Evolutionary conservation across 92 coral and sea anemone species (phyloP).

Genomic region (Epizoanthus stellaris): DNA sequence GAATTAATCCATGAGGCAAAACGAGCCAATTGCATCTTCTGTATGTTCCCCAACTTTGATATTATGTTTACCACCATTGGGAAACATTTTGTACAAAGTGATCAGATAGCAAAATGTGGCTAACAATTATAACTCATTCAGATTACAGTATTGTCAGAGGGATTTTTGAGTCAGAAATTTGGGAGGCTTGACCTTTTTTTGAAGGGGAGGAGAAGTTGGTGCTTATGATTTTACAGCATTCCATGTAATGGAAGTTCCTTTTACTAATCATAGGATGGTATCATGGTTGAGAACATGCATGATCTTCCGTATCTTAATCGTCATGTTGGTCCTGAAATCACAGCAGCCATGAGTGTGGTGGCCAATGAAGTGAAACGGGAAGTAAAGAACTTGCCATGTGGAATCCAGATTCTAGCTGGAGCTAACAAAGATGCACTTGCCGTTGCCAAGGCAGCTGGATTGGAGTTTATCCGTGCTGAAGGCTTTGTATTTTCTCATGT

Average conservation of each 20-base stretch:
- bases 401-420: constrained; percentile 82
- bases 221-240: no score
- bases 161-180: no score
- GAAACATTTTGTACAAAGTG: not conserved
- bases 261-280: constrained; percentile 80
- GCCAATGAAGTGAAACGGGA: constrained; percentile 80
- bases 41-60: no score
- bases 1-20: no score
- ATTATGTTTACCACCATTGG: no score
- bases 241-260: no score
- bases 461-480: constrained; percentile 93
- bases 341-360: constrained; percentile 93
- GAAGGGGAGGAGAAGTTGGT: no score
- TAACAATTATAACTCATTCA: not conserved
- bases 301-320: constrained; percentile 96
- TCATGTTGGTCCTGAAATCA: constrained; percentile 95
- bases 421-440: constrained; percentile 93
- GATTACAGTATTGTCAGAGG: no score
- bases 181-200: no score
- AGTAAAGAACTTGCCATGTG: constrained; percentile 81
- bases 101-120: not conserved
- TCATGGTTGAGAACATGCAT: constrained; percentile 96
- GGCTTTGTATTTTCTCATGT: constrained; percentile 96
- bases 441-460: constrained; percentile 91
- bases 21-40: not conserved